A percentile compares a stretch with the other conserved stretches of the same genome.
phyloP scores from a whole-genome alignment of 2,113 vertebrate genomes.

The Lophochroa leadbeateri region DNA sequence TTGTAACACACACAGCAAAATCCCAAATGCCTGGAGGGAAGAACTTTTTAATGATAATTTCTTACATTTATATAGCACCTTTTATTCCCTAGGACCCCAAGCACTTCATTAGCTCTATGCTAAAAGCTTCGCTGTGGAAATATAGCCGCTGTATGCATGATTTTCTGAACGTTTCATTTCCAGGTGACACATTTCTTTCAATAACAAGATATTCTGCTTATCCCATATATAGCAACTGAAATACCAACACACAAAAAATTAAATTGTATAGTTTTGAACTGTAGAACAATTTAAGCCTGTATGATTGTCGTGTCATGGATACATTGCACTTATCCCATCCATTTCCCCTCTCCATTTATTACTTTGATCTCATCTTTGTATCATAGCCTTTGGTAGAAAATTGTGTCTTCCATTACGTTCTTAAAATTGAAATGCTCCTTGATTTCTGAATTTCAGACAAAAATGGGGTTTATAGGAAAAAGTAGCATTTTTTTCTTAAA shows the following conservation, averaged over 20 bases:
- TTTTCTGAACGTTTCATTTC: not conserved
- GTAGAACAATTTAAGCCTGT: not conserved
- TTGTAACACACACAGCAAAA: conserved; percentile 23
- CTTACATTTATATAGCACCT: conserved; percentile 60
- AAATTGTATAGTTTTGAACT: not conserved
- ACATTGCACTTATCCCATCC: not conserved
- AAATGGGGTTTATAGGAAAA: not conserved
- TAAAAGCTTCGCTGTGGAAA: conserved; percentile 35
- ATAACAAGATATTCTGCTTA: not conserved
- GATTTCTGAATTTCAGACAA: not conserved
- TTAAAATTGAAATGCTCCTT: not conserved
- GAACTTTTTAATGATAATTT: conserved; percentile 68
- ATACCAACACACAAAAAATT: not conserved
- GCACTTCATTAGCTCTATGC: conserved; percentile 52
- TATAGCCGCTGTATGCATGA: not conserved
- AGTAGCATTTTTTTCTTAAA: not conserved
- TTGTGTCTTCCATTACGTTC: not conserved
- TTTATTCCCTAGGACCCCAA: conserved; percentile 59
- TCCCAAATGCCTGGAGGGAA: conserved; percentile 53
- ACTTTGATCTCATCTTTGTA: not conserved
- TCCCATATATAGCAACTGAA: not conserved
- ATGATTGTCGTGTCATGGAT: not conserved
- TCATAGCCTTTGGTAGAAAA: not conserved
- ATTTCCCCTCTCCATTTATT: not conserved
- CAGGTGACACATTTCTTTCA: not conserved